These are phyloP conservation scores for Hyposoter didymator DNA, from an alignment of 2,888 invertebrate species.

Conservation along the genomic window DNA sequence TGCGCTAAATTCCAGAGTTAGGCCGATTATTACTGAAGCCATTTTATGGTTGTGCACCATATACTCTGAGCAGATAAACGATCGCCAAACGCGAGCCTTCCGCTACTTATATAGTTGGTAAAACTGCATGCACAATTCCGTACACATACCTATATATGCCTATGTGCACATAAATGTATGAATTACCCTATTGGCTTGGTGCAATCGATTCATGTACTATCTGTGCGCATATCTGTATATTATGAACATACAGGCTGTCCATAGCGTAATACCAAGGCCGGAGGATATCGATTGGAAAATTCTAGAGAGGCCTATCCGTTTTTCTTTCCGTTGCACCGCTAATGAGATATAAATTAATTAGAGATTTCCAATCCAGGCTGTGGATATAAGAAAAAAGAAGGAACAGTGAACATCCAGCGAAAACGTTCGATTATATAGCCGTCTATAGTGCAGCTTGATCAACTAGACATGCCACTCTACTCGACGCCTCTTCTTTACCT, in stretches of 20 bases:
- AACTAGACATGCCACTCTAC: background rate
- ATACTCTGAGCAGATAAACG: conserved; percentile 61
- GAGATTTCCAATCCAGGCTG: background rate
- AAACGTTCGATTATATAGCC: background rate
- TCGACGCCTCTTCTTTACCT: background rate
- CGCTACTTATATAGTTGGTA: conserved; percentile 52
- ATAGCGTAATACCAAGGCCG: background rate
- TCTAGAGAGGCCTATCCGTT: background rate
- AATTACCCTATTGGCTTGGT: conserved; percentile 4
- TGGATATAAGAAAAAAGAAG: background rate
- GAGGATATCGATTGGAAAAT: background rate
- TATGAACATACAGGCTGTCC: background rate
- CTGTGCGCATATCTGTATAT: background rate
- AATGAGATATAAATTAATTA: conserved; percentile 1
- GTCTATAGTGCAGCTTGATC: background rate
- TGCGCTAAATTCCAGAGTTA: conserved; percentile 34
- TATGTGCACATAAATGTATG: background rate
- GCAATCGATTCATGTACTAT: background rate
- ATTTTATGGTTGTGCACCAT: conserved; percentile 68
- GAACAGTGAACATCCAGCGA: background rate
- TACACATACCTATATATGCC: conserved; percentile 30
- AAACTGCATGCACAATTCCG: conserved; percentile 14
- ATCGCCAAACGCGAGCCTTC: conserved; percentile 58
- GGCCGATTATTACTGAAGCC: conserved; percentile 69
- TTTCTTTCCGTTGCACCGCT: background rate